Evolutionary conservation across 2,888 invertebrate species (phyloP).

Genomic region (Apoda limacodes): DNA sequence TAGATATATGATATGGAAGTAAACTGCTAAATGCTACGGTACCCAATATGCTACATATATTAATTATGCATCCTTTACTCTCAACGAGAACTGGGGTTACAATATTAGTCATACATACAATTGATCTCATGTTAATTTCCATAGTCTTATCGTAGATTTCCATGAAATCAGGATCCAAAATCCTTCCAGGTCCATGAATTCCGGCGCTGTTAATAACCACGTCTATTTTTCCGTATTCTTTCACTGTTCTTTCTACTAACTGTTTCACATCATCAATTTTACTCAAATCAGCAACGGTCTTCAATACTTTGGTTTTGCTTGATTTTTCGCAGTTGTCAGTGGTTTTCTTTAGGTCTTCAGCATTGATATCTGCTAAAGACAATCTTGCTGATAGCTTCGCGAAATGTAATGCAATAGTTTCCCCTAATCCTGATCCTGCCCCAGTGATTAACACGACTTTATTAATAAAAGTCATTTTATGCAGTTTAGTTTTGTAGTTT

Average conservation of each 20-base stretch:
- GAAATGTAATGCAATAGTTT: too few relatives aligned
- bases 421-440: too few relatives aligned
- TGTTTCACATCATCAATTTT: constrained; percentile 25
- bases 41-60: constrained; percentile 25
- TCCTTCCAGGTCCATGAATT: constrained; percentile 18
- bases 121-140: constrained; percentile 26
- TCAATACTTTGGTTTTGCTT: constrained; percentile 26
- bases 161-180: constrained; percentile 23
- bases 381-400: too few relatives aligned
- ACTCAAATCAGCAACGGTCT: constrained; percentile 25
- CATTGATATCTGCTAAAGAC: constrained; percentile 27
- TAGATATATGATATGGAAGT: constrained; percentile 73
- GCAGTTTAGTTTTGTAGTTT: too few relatives aligned
- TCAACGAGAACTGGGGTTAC: constrained; percentile 21
- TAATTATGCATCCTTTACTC: constrained; percentile 30
- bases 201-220: constrained; percentile 33
- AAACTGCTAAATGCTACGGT: constrained; percentile 8
- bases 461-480: too few relatives aligned
- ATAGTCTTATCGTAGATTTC: constrained; percentile 25
- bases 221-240: constrained; percentile 28
- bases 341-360: constrained; percentile 22
- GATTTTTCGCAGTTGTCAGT: constrained; percentile 25
- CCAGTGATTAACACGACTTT: too few relatives aligned
- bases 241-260: constrained; percentile 23
- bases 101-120: constrained; percentile 24